These are phyloP conservation scores for Sinopyrophorus schimmeli DNA, from an alignment of 2,888 invertebrate genomes.

Conservation along the genomic window DNA sequence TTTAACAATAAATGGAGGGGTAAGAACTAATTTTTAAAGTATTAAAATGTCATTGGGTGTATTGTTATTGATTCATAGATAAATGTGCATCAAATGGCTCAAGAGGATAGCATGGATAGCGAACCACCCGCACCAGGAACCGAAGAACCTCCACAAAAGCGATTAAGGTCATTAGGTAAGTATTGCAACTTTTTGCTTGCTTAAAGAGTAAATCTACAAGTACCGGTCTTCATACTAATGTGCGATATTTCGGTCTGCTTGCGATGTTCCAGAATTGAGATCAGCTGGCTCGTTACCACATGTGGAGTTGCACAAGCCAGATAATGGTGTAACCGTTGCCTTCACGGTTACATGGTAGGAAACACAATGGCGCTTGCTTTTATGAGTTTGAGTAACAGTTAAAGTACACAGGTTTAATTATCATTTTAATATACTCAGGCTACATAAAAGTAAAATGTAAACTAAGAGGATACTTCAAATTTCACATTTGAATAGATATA, in stretches of 20 bases:
- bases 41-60: slow-evolving; percentile 3
- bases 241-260: slow-evolving; percentile 57
- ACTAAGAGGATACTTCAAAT: slow-evolving; percentile 20
- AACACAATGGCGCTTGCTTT: slow-evolving; percentile 40
- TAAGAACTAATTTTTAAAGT: slow-evolving; percentile 26
- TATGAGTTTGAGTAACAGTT: slow-evolving; percentile 48
- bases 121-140: slow-evolving; percentile 53
- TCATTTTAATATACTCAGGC: slow-evolving; percentile 23
- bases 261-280: slow-evolving; percentile 59
- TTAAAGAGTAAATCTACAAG: slow-evolving; percentile 39
- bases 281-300: slow-evolving; percentile 52
- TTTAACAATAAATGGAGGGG: slow-evolving; percentile 34
- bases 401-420: slow-evolving; percentile 5
- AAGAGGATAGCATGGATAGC: slow-evolving; percentile 29
- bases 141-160: slow-evolving; percentile 47
- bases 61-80: slow-evolving; percentile 16
- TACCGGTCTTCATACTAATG: slow-evolving; percentile 53
- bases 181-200: slow-evolving; percentile 38
- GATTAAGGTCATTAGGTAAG: slow-evolving; percentile 47
- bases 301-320: slow-evolving; percentile 48
- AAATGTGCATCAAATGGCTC: slow-evolving; percentile 8
- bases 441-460: slow-evolving; percentile 25
- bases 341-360: slow-evolving; percentile 57
- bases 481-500: slow-evolving; percentile 3
- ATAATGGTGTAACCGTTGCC: slow-evolving; percentile 51